phyloP scores from a whole-genome alignment of 2,113 vertebrate genomes.

The Actinemys pallida region DNA sequence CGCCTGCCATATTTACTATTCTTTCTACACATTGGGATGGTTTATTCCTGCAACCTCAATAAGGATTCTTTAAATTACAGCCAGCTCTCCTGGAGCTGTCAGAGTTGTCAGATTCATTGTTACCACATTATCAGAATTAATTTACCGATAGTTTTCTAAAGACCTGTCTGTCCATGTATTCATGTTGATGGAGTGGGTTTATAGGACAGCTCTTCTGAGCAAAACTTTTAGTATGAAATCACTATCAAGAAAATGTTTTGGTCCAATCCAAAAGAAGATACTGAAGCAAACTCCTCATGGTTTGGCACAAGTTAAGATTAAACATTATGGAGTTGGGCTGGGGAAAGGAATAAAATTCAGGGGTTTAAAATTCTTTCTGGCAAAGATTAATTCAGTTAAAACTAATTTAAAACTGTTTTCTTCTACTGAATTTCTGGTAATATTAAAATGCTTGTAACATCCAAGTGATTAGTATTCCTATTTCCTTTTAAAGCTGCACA shows the following conservation, averaged over 20 bases:
- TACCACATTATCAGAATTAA: background rate
- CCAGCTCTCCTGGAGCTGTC: no score
- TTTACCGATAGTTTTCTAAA: background rate
- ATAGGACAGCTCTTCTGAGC: background rate
- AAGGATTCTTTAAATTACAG: no score
- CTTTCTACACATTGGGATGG: no score
- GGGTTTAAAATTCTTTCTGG: background rate
- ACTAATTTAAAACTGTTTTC: background rate
- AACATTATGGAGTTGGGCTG: fast-evolving
- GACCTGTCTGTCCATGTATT: background rate
- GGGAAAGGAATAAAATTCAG: background rate
- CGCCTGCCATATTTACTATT: no score
- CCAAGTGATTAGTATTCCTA: background rate
- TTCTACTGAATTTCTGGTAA: background rate
- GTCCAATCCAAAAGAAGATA: background rate
- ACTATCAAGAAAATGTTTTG: background rate
- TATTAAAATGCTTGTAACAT: background rate
- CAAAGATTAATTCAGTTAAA: background rate
- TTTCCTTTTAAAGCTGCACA: background rate
- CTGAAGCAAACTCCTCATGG: background rate
- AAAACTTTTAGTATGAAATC: background rate
- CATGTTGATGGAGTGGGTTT: background rate
- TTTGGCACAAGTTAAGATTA: background rate
- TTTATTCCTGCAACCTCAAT: no score
- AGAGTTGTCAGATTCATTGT: background rate